A percentile compares a stretch with the other conserved stretches of the same genome.
These are phyloP conservation scores for Suillia variegata DNA, from an alignment of 2,888 invertebrate genomes.

Conservation along the genomic window DNA sequence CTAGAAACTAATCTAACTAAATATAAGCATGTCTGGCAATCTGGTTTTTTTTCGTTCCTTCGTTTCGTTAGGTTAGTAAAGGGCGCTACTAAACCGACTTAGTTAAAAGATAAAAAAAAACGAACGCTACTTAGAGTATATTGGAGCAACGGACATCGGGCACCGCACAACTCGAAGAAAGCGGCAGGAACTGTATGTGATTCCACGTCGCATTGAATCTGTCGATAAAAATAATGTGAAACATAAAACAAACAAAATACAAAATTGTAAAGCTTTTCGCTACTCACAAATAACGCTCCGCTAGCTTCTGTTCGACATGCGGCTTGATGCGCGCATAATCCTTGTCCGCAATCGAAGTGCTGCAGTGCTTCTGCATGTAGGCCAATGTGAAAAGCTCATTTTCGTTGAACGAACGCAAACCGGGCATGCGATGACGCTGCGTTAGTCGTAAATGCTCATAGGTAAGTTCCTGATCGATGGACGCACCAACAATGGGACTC, in stretches of 20 bases:
- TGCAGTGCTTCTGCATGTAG: constrained; percentile 59
- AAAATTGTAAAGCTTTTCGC: constrained; percentile 6
- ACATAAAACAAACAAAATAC: not conserved
- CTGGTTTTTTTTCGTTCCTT: not conserved
- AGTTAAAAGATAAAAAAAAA: not conserved
- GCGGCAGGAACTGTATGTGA: constrained; percentile 56
- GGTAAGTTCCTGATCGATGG: constrained; percentile 48
- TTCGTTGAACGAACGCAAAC: constrained; percentile 54
- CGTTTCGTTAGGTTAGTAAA: not conserved
- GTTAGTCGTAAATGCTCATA: constrained; percentile 51
- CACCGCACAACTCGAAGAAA: constrained; percentile 51
- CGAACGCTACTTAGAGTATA: constrained; percentile 43
- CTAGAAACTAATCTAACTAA: not conserved
- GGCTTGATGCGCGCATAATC: constrained; percentile 58
- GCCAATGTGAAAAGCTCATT: constrained; percentile 58
- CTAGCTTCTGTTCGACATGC: constrained; percentile 56
- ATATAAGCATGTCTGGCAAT: not conserved
- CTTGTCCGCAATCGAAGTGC: constrained; percentile 55
- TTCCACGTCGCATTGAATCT: constrained; percentile 59
- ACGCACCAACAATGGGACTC: constrained; percentile 52
- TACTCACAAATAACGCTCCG: constrained; percentile 57
- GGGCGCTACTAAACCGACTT: not conserved
- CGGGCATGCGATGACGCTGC: constrained; percentile 51
- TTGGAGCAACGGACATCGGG: constrained; percentile 50
- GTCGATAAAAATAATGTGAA: constrained; percentile 16